Evolutionary conservation across 1,140 invertebrate species (phyloP), one percentile per base, ranked within the genome.

Genomic region (Drosophila arawakana): DNA sequence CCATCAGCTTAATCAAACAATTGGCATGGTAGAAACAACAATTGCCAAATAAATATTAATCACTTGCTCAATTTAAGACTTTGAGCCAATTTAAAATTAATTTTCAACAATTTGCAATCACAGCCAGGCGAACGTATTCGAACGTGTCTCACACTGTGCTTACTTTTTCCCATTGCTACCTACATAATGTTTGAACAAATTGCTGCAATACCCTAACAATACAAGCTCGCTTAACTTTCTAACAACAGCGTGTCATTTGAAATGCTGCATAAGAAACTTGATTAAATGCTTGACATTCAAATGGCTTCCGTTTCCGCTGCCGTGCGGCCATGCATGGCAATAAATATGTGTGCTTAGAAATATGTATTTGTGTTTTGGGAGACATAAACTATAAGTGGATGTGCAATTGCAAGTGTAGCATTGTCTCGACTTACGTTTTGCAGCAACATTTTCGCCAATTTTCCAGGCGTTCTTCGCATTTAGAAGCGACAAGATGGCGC

Each of bases 91-190:
- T 69, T 70, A 13, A 75, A 71, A 75, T 75, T 70, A 70, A 71
- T 75, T 75, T 71, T 52, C 44, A 58, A 54, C 67, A 71, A 59
- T 71, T 75, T 75, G 43, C 67, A 75, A 75, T 71, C 73, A 75
- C 44, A 30, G 73, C 2, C 21, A 25, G 15, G 15, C 10, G 37
- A 21, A 52, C 13, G 52, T 37, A 11, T 37, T 54, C 35, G 50
- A 35, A 57, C 54, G 54, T 57, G 54, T 55, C 41, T 55, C 25
- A 30, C 25, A 30, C 3, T 5, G 25, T 21, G n/a, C 52, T 39
- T 55, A 35, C 37, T 41, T 41, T 11, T 34, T 11, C 41, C 7
- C 13, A n/a, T 25, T 25, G 4, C 37, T 57, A 43, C 54, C 15
- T 35, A 15, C 50, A 13, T 15, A 54, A 35, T 35, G n/a, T 37